Evolutionary conservation across 2,888 invertebrate genomes (phyloP), one percentile per base, ranked within the genome.

Genomic region (Conchocele bisecta): DNA sequence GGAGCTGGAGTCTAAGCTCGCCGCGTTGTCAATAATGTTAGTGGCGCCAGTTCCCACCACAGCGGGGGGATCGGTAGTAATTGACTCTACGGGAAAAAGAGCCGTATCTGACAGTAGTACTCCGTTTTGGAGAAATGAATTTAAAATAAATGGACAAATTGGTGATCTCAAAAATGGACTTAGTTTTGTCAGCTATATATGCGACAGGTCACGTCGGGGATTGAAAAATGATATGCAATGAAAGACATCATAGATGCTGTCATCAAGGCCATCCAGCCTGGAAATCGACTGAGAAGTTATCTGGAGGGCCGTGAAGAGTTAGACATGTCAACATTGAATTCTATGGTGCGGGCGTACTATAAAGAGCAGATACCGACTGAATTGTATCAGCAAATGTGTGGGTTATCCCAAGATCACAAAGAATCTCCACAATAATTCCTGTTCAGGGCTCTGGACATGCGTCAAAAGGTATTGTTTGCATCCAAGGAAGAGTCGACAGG

Each of bases 101-200:
- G 17, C 7, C 6, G n/a, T 22, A 17, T 20, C 9, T 20, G 42
- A 9, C n/a, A 22, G 24, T 15, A 28, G 46, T 11, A 46, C 46
- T n/a, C 28, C 24, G 11, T 46, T 28, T 5, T 46, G 24, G 13
- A 31, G 37, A 22, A 59, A 53, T 44, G 59, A 67, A 13, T 67
- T 67, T 22, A 67, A 67, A n/a, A 53, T 67, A n/a, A 4, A 11
- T n/a, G 67, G 67, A 2, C 48, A 29, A 24, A 59, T 67, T 2
- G 58, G 58, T 13, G 67, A 67, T 20, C 24, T 39, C 11, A 41
- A 41, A 44, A 22, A 15, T 3, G 24, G 56, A 1, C 26, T 53
- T 1, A 41, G 59, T 11, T 60, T 37, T 26, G 35, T 42, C n/a
- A 67, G 67, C 54, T 67, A 42, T 31, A n/a, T 9, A 1, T 26